phyloP scores from a whole-genome alignment of 2,113 vertebrate species.

The Ifrita kowaldi region DNA sequence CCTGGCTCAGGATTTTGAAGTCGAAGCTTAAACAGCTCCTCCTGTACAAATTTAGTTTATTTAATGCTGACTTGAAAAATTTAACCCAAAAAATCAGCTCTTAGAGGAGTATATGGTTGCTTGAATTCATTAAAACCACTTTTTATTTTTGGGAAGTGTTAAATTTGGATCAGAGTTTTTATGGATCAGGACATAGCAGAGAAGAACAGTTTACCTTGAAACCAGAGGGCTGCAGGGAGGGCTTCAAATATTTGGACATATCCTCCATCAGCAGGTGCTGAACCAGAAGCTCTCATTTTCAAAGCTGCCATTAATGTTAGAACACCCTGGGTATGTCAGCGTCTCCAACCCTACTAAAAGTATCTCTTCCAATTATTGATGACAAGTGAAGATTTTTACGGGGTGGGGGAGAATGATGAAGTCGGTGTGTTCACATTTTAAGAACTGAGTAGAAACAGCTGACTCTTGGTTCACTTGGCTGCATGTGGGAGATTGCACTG shows the following conservation, averaged over 20 bases:
- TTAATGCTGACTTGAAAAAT: background rate
- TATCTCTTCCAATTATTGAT: background rate
- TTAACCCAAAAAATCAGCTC: background rate
- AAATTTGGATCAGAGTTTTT: background rate
- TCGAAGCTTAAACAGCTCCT: background rate
- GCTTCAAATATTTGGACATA: background rate
- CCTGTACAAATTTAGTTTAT: background rate
- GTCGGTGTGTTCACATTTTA: background rate
- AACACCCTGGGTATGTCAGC: background rate
- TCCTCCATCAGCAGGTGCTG: background rate
- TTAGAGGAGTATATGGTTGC: background rate
- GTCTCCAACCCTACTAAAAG: background rate
- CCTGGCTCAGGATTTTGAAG: background rate
- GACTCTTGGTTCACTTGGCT: background rate
- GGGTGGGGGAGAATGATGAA: background rate
- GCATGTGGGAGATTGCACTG: accelerated
- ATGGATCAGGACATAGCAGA: background rate
- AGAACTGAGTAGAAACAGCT: background rate
- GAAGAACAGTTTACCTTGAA: background rate
- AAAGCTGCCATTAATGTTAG: background rate
- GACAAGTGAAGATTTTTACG: background rate
- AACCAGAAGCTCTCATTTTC: background rate
- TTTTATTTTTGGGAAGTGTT: background rate
- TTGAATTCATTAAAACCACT: background rate
- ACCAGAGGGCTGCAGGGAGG: background rate